Conservation (phyloP, 2,113 vertebrate genomes). For the Epinephelus fuscoguttatus region DNA sequence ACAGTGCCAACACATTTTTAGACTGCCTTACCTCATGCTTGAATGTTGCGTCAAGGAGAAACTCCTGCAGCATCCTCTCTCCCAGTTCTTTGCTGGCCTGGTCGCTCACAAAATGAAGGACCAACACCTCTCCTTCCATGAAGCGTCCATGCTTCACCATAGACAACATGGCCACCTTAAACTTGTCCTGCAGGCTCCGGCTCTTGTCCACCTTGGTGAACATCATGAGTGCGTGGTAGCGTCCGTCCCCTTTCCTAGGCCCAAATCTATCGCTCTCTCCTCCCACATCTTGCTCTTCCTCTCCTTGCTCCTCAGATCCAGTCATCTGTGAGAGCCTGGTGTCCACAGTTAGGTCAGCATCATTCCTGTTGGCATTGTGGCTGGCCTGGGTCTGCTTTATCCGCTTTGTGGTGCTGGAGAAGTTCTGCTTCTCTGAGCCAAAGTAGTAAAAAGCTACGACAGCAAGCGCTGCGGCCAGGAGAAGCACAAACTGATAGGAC, state of each 20-base stretch:
- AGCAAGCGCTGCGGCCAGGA: constrained; percentile 88
- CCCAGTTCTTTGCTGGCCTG: constrained; percentile 88
- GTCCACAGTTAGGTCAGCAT: constrained; percentile 80
- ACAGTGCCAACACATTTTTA: neutral
- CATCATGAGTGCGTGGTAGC: constrained; percentile 92
- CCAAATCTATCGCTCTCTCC: neutral
- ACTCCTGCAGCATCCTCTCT: constrained; percentile 86
- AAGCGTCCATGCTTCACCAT: constrained; percentile 83
- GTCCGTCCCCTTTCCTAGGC: constrained; percentile 28
- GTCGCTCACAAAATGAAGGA: constrained; percentile 87
- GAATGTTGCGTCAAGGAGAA: constrained; percentile 88
- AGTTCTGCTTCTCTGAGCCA: constrained; percentile 91
- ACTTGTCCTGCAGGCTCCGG: constrained; percentile 87
- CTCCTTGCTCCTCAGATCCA: constrained; percentile 48
- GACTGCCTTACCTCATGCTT: constrained; percentile 87
- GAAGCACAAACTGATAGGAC: constrained; percentile 86
- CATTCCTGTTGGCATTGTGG: constrained; percentile 82
- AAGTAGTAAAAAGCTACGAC: constrained; percentile 94
- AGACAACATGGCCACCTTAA: constrained; percentile 85
- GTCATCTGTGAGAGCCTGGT: constrained; percentile 52
- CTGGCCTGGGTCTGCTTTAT: constrained; percentile 87
- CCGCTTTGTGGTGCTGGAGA: constrained; percentile 93
- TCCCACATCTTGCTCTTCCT: neutral
- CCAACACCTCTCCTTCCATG: constrained; percentile 80
- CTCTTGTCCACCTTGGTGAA: constrained; percentile 93